phyloP scores from a whole-genome alignment of 1,140 invertebrate species.

The Microplitis demolitor region DNA sequence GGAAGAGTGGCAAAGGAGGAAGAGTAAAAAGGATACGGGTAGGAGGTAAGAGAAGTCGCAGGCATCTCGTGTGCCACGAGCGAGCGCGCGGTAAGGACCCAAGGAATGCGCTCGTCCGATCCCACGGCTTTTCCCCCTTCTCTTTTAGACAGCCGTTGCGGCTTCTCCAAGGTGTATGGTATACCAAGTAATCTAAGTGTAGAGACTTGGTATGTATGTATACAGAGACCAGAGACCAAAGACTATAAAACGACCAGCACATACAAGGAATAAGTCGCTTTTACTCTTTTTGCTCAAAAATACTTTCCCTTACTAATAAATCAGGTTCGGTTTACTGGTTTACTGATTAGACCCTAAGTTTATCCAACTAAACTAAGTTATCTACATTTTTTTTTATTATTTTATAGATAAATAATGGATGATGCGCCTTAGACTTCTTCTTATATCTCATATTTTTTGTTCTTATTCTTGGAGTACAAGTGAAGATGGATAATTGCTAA shows the following conservation, averaged over 20 bases:
- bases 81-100: conserved; percentile 43
- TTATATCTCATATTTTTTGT: not conserved
- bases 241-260: no score
- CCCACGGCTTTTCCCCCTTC: conserved; percentile 52
- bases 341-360: no score
- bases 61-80: conserved; percentile 47
- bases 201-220: no score
- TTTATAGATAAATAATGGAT: no score
- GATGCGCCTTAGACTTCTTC: no score
- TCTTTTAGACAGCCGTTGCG: conserved; percentile 25
- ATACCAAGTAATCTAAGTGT: not conserved
- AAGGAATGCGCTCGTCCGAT: conserved; percentile 58
- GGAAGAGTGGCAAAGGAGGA: conserved; percentile 10
- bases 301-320: no score
- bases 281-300: no score
- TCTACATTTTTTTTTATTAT: no score
- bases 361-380: no score
- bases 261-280: no score
- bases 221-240: no score
- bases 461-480: not conserved
- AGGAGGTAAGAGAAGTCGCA: conserved; percentile 25
- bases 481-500: conserved; percentile 23
- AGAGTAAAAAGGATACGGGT: conserved; percentile 25
- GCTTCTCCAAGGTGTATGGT: not conserved
- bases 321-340: no score